phyloP scores from a whole-genome alignment of 30 jellyfish, hydroid and myxozoan species.

The Hydractinia echinata region DNA sequence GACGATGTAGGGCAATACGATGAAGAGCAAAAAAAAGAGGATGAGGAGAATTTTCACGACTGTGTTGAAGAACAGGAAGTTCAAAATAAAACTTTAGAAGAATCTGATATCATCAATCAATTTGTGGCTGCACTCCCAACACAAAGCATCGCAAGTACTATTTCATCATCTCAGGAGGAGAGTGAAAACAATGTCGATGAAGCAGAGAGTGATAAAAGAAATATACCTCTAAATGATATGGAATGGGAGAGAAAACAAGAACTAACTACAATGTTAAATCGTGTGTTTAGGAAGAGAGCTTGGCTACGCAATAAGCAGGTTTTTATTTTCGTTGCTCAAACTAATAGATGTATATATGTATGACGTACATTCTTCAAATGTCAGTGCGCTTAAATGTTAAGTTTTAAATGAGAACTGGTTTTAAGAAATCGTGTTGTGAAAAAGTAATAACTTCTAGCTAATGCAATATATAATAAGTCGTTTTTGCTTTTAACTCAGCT shows the following conservation, averaged over 20 bases:
- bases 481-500: too few species aligned
- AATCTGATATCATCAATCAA: neutral
- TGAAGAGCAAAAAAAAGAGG: neutral
- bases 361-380: neutral
- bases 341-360: neutral
- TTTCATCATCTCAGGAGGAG: neutral
- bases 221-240: neutral
- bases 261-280: constrained; percentile 22
- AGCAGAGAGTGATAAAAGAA: neutral
- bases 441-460: too few species aligned
- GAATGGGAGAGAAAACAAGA: constrained; percentile 46
- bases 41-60: constrained; percentile 6
- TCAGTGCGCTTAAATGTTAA: too few species aligned
- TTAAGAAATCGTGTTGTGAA: too few species aligned
- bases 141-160: neutral
- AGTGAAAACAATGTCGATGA: neutral
- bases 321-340: neutral
- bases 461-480: too few species aligned
- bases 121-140: neutral
- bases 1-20: neutral
- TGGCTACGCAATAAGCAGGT: constrained; percentile 72
- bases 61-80: neutral
- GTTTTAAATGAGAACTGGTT: too few species aligned
- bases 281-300: constrained; percentile 69
- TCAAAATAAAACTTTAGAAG: neutral